Evolutionary conservation across 2,797 vertebrate species (phyloP).

Genomic region (Pelodytes ibericus): DNA sequence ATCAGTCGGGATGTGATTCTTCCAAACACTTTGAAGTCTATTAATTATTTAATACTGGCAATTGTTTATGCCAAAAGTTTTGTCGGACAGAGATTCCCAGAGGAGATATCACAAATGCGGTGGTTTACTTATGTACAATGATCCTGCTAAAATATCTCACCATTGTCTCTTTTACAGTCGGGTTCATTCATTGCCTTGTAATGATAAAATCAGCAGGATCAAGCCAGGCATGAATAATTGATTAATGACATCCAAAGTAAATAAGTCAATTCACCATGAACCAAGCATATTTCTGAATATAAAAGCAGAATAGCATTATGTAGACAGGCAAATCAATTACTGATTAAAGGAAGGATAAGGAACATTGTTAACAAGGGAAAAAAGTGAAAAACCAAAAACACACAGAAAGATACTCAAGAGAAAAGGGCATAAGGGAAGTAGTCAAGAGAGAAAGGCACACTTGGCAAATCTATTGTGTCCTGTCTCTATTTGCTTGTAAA

Average conservation of each 20-base stretch:
- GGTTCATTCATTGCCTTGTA: background rate
- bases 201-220: conserved; percentile 31
- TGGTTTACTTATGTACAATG: background rate
- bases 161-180: conserved; percentile 7
- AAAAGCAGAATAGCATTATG: conserved; percentile 4
- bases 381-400: no score
- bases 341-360: no score
- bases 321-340: background rate
- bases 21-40: background rate
- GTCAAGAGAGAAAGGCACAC: no score
- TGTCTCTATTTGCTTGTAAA: no score
- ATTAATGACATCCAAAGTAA: conserved; percentile 35
- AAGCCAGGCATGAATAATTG: conserved; percentile 43
- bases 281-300: conserved; percentile 19
- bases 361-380: no score
- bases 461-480: no score
- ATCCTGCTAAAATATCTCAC: conserved; percentile 11
- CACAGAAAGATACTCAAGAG: no score
- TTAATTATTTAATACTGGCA: background rate
- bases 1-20: background rate
- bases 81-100: background rate
- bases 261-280: conserved; percentile 23
- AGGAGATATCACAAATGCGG: background rate
- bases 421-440: no score
- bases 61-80: background rate